Conservation (phyloP, 2,113 vertebrate genomes). For the Potamarius usumacintae region DNA sequence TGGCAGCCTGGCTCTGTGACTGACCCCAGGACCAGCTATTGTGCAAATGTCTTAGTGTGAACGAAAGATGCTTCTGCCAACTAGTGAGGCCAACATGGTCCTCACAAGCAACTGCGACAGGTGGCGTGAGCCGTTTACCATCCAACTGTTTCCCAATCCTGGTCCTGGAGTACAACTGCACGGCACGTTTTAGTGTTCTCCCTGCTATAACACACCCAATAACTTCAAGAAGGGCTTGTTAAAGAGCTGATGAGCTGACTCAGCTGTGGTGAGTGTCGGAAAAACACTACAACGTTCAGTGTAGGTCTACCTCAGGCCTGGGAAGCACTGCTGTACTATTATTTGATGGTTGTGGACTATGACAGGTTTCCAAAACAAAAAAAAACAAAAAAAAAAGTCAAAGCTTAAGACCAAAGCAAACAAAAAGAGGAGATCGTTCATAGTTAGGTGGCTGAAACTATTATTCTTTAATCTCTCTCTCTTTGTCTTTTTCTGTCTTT, state of each 20-base stretch:
- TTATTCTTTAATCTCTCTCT: background rate
- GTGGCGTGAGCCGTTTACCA: slow-evolving; percentile 19
- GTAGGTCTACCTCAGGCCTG: background rate
- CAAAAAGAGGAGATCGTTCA: background rate
- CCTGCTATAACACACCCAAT: slow-evolving; percentile 10
- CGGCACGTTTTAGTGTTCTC: background rate
- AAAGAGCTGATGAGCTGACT: slow-evolving; percentile 25
- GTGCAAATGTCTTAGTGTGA: slow-evolving; percentile 45
- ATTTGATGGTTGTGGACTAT: background rate
- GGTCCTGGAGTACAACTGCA: background rate
- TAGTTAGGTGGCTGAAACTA: background rate
- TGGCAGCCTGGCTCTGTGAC: slow-evolving; percentile 45
- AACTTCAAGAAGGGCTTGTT: slow-evolving; percentile 12
- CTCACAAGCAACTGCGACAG: background rate
- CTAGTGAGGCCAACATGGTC: slow-evolving; percentile 28
- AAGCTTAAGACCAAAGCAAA: background rate
- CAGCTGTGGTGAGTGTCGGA: background rate
- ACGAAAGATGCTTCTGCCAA: slow-evolving; percentile 39
- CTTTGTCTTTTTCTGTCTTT: background rate
- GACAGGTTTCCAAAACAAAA: background rate
- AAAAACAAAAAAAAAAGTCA: background rate
- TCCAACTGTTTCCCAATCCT: background rate
- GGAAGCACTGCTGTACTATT: slow-evolving; percentile 16
- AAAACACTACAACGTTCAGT: background rate
- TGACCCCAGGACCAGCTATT: slow-evolving; percentile 53